These are phyloP conservation scores for Passer domesticus DNA, from an alignment of 2,113 vertebrate genomes.

Conservation along the genomic window DNA sequence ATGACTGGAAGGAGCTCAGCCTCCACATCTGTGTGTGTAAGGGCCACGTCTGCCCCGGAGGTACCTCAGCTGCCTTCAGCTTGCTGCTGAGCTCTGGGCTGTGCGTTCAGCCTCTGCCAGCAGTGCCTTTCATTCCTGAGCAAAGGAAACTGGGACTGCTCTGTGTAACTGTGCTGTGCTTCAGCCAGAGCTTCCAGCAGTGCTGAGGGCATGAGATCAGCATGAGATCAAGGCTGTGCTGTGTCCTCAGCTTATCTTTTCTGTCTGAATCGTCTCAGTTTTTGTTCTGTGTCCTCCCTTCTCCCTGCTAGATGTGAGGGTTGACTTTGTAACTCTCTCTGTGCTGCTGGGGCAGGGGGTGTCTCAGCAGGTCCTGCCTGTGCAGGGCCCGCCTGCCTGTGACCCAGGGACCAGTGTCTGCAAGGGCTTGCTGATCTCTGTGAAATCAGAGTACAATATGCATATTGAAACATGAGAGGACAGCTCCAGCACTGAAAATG, in stretches of 20 bases:
- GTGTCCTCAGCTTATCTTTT: background rate
- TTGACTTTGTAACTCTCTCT: background rate
- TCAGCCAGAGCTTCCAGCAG: background rate
- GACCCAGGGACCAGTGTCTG: accelerated
- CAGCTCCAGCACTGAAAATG: background rate
- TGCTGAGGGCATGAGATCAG: background rate
- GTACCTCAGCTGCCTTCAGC: background rate
- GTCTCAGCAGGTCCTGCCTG: background rate
- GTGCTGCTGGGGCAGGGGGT: background rate
- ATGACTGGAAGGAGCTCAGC: background rate
- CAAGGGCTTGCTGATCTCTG: background rate
- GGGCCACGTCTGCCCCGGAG: background rate
- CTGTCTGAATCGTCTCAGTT: background rate
- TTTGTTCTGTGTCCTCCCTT: background rate
- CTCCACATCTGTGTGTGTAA: background rate
- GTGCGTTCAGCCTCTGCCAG: background rate
- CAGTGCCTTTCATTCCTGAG: background rate
- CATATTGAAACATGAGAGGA: background rate
- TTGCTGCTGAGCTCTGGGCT: background rate
- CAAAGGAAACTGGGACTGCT: background rate
- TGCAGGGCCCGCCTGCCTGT: background rate
- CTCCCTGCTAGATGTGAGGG: background rate
- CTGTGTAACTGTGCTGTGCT: background rate
- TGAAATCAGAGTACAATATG: background rate
- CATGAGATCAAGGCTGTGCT: background rate